Percentiles rank a stretch among this genome's conserved stretches.
Evolutionary conservation across 2,888 invertebrate genomes (phyloP).

Genomic region (Drosophila atripex): DNA sequence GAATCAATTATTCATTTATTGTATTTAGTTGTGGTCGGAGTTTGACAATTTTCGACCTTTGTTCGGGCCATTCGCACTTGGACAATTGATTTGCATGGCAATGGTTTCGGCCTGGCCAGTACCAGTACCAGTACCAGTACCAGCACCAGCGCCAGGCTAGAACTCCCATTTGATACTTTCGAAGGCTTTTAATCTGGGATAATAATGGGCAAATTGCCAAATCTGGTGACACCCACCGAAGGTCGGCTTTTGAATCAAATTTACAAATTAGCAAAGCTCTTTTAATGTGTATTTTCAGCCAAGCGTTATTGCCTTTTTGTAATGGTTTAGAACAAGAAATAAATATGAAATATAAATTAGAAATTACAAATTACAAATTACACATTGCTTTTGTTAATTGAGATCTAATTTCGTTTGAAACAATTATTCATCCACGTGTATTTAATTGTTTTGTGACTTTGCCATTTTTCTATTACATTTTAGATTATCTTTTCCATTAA

Average conservation of each 20-base stretch:
- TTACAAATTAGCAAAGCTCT: conserved; percentile 18
- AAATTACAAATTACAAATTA: not conserved
- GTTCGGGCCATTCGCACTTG: conserved; percentile 54
- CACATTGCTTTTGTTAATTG: not conserved
- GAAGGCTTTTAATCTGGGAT: conserved; percentile 40
- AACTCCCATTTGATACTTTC: conserved; percentile 35
- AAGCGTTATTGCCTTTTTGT: not conserved
- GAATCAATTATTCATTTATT: conserved; percentile 69
- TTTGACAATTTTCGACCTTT: conserved; percentile 58
- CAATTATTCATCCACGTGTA: not conserved
- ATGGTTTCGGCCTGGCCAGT: conserved; percentile 7
- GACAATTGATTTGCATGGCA: conserved; percentile 56
- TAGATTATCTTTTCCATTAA: not conserved
- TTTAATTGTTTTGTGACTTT: not conserved
- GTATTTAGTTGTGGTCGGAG: conserved; percentile 36
- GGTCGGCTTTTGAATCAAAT: conserved; percentile 26
- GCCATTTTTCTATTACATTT: not conserved
- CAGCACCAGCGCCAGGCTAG: not conserved
- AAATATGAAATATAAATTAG: not conserved
- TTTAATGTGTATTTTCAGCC: not conserved
- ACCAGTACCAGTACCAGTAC: not conserved
- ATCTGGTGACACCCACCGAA: conserved; percentile 14
- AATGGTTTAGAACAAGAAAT: not conserved
- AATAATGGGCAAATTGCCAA: conserved; percentile 27
- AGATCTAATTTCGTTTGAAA: not conserved